Conservation (phyloP, 2,797 vertebrate genomes). For the Paratrypauchen microcephalus region DNA sequence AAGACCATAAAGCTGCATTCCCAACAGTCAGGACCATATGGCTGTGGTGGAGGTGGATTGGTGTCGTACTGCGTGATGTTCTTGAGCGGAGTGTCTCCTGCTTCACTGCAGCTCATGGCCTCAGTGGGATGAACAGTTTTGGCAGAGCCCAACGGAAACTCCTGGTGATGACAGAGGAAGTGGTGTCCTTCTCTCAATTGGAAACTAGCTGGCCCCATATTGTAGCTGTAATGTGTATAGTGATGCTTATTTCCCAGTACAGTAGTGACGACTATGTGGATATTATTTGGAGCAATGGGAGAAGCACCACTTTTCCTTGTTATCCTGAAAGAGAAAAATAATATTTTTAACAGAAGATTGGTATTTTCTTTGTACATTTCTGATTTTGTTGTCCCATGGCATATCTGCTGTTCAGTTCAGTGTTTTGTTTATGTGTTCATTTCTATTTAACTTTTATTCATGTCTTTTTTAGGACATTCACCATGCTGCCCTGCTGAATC, state of each 20-base stretch:
- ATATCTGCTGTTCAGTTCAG: neutral
- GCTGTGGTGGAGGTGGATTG: conserved; percentile 59
- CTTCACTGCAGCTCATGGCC: conserved; percentile 51
- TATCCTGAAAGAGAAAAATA: conserved; percentile 22
- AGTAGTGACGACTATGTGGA: conserved; percentile 39
- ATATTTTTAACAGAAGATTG: conserved; percentile 8
- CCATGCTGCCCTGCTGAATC: conserved; percentile 73
- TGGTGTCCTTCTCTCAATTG: conserved; percentile 64
- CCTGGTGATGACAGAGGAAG: conserved; percentile 74
- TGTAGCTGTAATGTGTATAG: conserved; percentile 46
- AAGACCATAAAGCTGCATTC: conserved; percentile 30
- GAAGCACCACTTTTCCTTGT: conserved; percentile 35
- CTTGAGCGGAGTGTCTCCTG: conserved; percentile 41
- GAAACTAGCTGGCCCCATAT: conserved; percentile 58
- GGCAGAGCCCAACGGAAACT: conserved; percentile 74
- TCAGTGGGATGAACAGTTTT: conserved; percentile 68
- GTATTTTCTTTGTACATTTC: conserved; percentile 18
- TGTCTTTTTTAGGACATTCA: conserved; percentile 73
- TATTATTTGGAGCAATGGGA: conserved; percentile 52
- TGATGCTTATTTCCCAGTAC: conserved; percentile 33
- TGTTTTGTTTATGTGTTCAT: neutral
- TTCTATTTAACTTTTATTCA: conserved; percentile 2
- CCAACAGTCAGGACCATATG: conserved; percentile 65
- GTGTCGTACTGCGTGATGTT: conserved; percentile 60
- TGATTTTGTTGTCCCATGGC: neutral